Evolutionary conservation across 2,888 invertebrate genomes (phyloP).

Genomic region (Macaria notata): DNA sequence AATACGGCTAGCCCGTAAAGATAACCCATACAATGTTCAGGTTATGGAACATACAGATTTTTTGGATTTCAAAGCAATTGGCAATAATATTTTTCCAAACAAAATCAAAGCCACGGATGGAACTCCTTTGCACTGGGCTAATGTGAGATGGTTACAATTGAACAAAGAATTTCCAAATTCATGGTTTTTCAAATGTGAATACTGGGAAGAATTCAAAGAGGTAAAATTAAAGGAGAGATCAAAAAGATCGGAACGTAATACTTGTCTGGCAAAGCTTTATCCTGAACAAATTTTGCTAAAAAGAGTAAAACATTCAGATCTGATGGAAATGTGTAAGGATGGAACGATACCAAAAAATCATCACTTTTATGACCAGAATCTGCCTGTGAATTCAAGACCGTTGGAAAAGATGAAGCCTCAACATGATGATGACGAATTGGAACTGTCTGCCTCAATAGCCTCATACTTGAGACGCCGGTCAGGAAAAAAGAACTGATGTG

Average conservation of each 20-base stretch:
- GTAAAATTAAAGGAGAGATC: slow-evolving; percentile 7
- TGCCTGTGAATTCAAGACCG: neutral
- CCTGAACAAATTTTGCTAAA: neutral
- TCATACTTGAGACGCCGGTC: slow-evolving; percentile 12
- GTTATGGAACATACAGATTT: slow-evolving; percentile 18
- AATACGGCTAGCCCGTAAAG: neutral
- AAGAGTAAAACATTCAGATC: neutral
- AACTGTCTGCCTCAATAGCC: slow-evolving; percentile 18
- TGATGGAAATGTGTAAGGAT: slow-evolving; percentile 2
- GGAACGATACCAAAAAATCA: slow-evolving; percentile 3
- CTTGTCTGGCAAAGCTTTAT: neutral
- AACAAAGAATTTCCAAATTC: slow-evolving; percentile 12
- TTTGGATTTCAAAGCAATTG: slow-evolving; percentile 12
- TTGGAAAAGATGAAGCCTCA: slow-evolving; percentile 1
- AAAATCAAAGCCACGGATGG: slow-evolving; percentile 9
- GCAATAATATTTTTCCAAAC: slow-evolving; percentile 7
- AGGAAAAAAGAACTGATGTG: slow-evolving; percentile 8
- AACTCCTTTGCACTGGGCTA: slow-evolving; percentile 4
- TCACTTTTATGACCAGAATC: slow-evolving; percentile 5
- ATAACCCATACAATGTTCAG: slow-evolving; percentile 6
- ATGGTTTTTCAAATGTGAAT: slow-evolving; percentile 13
- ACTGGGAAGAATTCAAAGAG: slow-evolving; percentile 17
- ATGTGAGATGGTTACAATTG: slow-evolving; percentile 16
- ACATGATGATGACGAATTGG: slow-evolving; percentile 19
- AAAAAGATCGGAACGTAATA: slow-evolving; percentile 4